phyloP scores from a whole-genome alignment of 2,888 invertebrate species.

The Pammene fasciana region DNA sequence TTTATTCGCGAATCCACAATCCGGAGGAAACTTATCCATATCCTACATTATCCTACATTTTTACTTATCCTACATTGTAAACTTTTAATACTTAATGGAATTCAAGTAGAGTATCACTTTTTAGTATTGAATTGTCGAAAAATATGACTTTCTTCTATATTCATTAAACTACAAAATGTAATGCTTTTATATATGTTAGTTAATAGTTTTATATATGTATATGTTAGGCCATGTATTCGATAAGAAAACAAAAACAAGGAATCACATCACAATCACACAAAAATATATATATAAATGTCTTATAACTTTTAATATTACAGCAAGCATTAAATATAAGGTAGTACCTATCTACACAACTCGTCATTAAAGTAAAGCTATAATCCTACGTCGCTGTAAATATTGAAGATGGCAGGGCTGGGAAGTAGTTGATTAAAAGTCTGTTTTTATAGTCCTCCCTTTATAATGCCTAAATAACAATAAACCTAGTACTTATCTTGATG shows the following conservation, averaged over 20 bases:
- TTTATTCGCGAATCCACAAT: conserved; percentile 8
- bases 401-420: conserved; percentile 45
- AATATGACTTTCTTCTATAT: too few relatives aligned
- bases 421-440: conserved; percentile 55
- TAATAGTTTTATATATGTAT: too few relatives aligned
- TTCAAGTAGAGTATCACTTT: too few relatives aligned
- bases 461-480: conserved; percentile 58
- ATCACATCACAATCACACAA: neutral
- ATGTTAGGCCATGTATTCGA: too few relatives aligned
- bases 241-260: conserved; percentile 12
- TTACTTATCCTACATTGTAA: too few relatives aligned
- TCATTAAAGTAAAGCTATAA: conserved; percentile 37
- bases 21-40: too few relatives aligned
- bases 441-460: conserved; percentile 61
- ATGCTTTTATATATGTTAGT: too few relatives aligned
- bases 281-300: neutral
- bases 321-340: conserved; percentile 6
- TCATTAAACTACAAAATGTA: too few relatives aligned
- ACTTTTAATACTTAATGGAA: too few relatives aligned
- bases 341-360: conserved; percentile 14
- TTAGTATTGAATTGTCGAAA: too few relatives aligned
- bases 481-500: conserved; percentile 55
- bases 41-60: too few relatives aligned
- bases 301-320: conserved; percentile 16
- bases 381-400: conserved; percentile 34